Base-by-base conservation (phyloP, 92 coral and sea anemone genomes). In the Chrysogorgia sp. region DNA sequence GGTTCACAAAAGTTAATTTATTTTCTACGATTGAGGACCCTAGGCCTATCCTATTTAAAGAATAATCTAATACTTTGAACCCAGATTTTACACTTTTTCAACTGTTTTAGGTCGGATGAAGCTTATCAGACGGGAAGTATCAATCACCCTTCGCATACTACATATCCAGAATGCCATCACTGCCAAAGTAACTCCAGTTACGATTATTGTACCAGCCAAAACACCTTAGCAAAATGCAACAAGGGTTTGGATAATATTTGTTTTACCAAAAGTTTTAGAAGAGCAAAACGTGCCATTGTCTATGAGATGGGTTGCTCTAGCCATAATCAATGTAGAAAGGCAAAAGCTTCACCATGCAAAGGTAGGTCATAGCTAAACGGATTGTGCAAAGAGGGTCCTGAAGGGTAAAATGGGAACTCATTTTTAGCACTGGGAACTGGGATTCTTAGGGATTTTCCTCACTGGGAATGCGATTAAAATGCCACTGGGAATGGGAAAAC, bases 221-320 rank as follows among this genome's bases (percentile, higher is more conserved):
- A 75, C 34, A 91, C 98, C 0, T 71, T 91, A 49, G 79, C 78
- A 53, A 89, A 74, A 68, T 94, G 98, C 52, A 76, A 89, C 79
- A 64, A 72, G 32, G 98, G 96, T 1, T 77, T 94, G 64, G 89
- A 91, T 5, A 94, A 94, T 63, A 94, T 94, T 86, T 94, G 98
- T 83, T 94, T 61, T 49, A 94, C 98, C 5, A 87, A 85, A 70
- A 94, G 98, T 69, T 83, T 79, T 15, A 88, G 84, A 81, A 72
- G 79, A 31, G 35, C 9, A 10, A 29, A 58, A 19, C 83, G 94
- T 53, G 88, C 75, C 45, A 77, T 83, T 9, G 72, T 87, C 23
- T 94, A 94, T 71, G 90, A 91, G 81, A 94, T 94, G 98, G 98
- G 98, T 22, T 94, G 98, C 66, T 93, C 98, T 47, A 88, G 89